Conservation (phyloP, 2,113 vertebrate species). For the Camelus bactrianus region DNA sequence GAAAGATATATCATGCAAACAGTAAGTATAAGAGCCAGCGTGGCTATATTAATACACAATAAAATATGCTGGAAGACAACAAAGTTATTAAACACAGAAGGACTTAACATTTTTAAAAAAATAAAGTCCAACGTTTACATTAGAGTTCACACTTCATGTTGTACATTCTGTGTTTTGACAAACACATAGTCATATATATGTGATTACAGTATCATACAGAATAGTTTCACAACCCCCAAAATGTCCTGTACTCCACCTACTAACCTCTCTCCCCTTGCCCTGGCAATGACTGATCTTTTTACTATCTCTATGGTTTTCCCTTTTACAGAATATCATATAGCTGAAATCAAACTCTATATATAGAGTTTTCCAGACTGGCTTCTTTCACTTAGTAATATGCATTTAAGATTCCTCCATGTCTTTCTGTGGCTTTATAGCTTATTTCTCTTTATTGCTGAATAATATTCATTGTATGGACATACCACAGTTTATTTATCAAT, state of each 20-base stretch:
- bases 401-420: no score
- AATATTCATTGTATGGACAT: no score
- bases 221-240: neutral
- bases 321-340: no score
- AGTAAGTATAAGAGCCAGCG: neutral
- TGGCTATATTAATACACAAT: neutral
- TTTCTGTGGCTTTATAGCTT: no score
- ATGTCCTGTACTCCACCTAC: neutral
- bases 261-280: neutral
- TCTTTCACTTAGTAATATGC: no score
- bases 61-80: neutral
- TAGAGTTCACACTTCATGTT: neutral
- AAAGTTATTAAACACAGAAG: neutral
- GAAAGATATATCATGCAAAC: neutral
- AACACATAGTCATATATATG: neutral
- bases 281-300: neutral
- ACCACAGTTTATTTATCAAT: no score
- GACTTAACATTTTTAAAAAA: neutral
- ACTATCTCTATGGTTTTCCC: neutral
- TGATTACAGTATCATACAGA: neutral
- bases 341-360: no score
- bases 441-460: no score
- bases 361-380: no score
- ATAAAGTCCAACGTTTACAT: neutral
- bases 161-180: neutral